Conservation (phyloP, 2,888 invertebrate species). For the Agrochola circellaris region DNA sequence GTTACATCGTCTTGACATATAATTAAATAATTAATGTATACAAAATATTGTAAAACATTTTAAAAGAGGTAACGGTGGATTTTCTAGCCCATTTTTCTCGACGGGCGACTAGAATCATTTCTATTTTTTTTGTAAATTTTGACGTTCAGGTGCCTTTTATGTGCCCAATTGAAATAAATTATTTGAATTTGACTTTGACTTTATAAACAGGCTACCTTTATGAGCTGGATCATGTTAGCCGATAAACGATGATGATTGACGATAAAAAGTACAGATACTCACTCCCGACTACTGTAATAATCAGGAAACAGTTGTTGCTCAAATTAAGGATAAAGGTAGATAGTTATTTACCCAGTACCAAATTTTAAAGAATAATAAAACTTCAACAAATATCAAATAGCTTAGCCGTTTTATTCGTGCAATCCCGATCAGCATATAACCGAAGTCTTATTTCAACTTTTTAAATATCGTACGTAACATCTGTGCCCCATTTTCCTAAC, state of each 20-base stretch:
- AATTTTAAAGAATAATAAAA: constrained; percentile 2
- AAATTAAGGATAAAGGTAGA: neutral
- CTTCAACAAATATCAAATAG: constrained; percentile 7
- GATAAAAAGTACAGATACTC: neutral
- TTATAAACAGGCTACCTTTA: neutral
- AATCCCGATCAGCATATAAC: constrained; percentile 39
- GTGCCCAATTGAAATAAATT: no score
- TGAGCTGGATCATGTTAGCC: neutral
- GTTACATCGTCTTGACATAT: no score
- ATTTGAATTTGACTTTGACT: no score
- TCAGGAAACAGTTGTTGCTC: neutral
- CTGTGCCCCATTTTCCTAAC: constrained; percentile 55
- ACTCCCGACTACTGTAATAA: neutral
- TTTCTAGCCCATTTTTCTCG: no score
- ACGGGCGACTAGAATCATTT: no score
- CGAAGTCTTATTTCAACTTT: constrained; percentile 58
- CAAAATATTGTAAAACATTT: no score
- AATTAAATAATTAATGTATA: no score
- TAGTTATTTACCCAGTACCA: neutral
- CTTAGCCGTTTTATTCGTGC: constrained; percentile 20
- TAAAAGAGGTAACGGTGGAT: no score
- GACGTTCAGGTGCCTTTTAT: no score
- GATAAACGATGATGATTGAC: neutral
- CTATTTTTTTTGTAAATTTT: no score
- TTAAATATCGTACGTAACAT: constrained; percentile 61